Evolutionary conservation across 2,797 vertebrate species (phyloP), one percentile per base, ranked within the genome.

Genomic region (Podarcis lilfordi): DNA sequence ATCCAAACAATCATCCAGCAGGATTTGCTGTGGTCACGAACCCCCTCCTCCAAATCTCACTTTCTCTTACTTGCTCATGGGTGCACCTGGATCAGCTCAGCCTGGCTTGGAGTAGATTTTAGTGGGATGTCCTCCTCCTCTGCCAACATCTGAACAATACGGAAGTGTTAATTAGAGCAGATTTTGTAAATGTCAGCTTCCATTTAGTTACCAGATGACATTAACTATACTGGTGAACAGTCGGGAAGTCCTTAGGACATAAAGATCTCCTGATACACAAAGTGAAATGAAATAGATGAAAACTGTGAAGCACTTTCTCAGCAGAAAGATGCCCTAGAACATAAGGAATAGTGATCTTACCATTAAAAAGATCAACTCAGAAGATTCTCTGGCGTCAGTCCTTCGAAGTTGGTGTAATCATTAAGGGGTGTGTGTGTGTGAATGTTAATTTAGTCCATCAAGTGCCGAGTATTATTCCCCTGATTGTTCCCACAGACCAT

Each of bases 401-500:
- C 74, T 78, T 78, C n/a, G 32, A 71, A 79, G 43, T 59, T 35
- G 81, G 59, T 32, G 8, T 37, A 76, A 35, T 40, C 81, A 40
- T n/a, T 23, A 80, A 74, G 21, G n/a, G 2, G 35, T 19, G 50
- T 50, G 55, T 32, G 9, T 29, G 13, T 76, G 55, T 32, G 29
- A 71, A 35, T 55, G 23, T 80, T 25, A 85, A 76, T 32, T n/a
- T 81, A 68, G 81, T 45, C 59, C 32, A 40, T 50, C 40, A 69
- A 37, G 61, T 81, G 43, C 71, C 1, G 8, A 89, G 59, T 76
- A 55, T 89, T 76, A 75, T 89, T 86, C 43, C 84, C 37, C 69
- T 86, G 27, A 86, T 85, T 89, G 78, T 82, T 75, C 71, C 88
- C 78, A 85, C 88, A 89, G 88, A 89, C 88, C 32, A 89, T 89